Percentiles rank a stretch among this genome's conserved stretches.
phyloP scores from a whole-genome alignment of 2,888 invertebrate species.

The Aspidapion aeneum region DNA sequence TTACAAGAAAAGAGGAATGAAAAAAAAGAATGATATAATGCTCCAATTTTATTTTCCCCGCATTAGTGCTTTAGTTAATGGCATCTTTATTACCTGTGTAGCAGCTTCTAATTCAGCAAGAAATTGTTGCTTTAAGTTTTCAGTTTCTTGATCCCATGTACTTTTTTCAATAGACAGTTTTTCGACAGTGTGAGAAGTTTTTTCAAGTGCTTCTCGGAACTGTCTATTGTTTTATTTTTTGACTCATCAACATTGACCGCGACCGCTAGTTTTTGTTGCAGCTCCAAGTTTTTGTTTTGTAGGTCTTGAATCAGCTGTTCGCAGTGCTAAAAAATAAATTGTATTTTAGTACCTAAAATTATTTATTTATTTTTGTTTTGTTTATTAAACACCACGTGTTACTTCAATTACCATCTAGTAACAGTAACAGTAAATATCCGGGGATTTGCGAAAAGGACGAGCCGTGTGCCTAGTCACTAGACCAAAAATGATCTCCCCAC shows the following conservation, averaged over 20 bases:
- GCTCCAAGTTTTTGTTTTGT: slow-evolving; percentile 69
- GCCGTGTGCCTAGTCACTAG: too few species aligned
- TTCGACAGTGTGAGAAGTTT: slow-evolving; percentile 44
- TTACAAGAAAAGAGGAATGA: too few species aligned
- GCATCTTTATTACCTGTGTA: slow-evolving; percentile 41
- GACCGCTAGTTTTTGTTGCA: slow-evolving; percentile 76
- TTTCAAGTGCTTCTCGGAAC: slow-evolving; percentile 62
- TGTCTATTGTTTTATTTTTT: slow-evolving; percentile 68
- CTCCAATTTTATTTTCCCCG: too few species aligned
- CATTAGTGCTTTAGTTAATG: too few species aligned
- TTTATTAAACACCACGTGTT: neutral
- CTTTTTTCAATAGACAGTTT: slow-evolving; percentile 40
- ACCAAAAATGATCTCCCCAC: too few species aligned
- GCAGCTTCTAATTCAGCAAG: slow-evolving; percentile 36
- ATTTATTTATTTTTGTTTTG: slow-evolving; percentile 5
- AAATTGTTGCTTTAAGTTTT: slow-evolving; percentile 33
- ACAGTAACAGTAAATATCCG: neutral
- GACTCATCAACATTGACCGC: slow-evolving; percentile 73
- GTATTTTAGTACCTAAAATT: slow-evolving; percentile 10
- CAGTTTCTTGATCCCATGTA: slow-evolving; percentile 35
- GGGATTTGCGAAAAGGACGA: too few species aligned
- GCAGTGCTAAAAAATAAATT: slow-evolving; percentile 58
- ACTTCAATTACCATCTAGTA: slow-evolving; percentile 11
- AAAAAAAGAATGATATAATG: too few species aligned
- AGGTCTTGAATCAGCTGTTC: slow-evolving; percentile 72